Evolutionary conservation across 2,113 vertebrate species (phyloP).

Genomic region (Microtus oregoni): DNA sequence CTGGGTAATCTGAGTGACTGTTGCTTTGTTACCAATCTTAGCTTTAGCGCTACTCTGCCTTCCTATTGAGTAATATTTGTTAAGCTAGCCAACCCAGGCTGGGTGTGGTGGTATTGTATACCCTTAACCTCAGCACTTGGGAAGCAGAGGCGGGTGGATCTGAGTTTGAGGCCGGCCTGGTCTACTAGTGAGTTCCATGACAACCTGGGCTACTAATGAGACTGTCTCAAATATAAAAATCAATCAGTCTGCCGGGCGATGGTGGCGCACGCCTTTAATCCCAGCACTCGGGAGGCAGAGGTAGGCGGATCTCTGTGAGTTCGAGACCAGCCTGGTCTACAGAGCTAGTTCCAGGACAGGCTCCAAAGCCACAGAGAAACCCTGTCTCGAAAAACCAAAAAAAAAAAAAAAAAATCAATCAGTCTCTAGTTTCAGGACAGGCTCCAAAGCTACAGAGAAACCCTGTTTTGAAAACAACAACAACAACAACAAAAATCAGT

Average conservation of each 20-base stretch:
- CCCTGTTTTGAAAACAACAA: not conserved
- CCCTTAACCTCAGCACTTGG: not conserved
- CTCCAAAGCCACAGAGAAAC: too few relatives aligned
- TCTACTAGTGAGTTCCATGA: not conserved
- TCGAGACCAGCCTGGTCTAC: too few relatives aligned
- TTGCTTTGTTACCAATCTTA: conserved; percentile 1
- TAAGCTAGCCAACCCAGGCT: not conserved
- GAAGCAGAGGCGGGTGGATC: not conserved
- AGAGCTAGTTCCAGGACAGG: too few relatives aligned
- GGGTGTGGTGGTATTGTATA: not conserved
- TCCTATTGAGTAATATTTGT: not conserved
- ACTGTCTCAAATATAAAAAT: not conserved
- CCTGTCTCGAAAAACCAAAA: too few relatives aligned
- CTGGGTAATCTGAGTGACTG: conserved; percentile 16
- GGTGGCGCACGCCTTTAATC: too few relatives aligned
- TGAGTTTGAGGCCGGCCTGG: not conserved
- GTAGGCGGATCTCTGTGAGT: too few relatives aligned
- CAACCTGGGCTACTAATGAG: not conserved
- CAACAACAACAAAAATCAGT: not conserved
- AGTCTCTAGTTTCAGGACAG: too few relatives aligned
- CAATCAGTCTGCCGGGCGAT: too few relatives aligned
- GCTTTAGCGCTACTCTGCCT: not conserved
- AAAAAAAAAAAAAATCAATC: too few relatives aligned
- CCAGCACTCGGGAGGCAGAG: too few relatives aligned
- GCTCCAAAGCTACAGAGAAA: too few relatives aligned